Evolutionary conservation across 2,797 vertebrate species (phyloP).

Genomic region (Mycteria americana): DNA sequence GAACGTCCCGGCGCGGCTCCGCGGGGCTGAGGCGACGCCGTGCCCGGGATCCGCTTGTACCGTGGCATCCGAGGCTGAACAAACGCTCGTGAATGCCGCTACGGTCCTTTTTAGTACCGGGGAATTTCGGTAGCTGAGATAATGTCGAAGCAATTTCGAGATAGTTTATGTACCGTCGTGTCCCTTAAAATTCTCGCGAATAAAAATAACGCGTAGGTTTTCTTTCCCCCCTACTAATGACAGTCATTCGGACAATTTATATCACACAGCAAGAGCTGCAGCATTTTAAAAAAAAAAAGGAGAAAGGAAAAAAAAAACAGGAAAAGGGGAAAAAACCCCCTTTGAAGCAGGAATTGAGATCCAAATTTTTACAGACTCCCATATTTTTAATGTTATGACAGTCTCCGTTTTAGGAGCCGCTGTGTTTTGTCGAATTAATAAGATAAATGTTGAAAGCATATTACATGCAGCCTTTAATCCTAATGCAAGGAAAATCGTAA

Average conservation of each 20-base stretch:
- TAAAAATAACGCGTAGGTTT: conserved; percentile 18
- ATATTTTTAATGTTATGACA: conserved; percentile 37
- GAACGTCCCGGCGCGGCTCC: too few relatives aligned
- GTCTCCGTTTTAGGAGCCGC: conserved; percentile 18
- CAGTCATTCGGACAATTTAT: conserved; percentile 38
- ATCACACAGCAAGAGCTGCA: background rate
- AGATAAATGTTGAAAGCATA: conserved; percentile 63
- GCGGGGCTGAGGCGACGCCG: background rate
- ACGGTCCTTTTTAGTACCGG: background rate
- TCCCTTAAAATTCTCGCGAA: conserved; percentile 17
- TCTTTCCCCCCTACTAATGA: background rate
- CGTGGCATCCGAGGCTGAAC: background rate
- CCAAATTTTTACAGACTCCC: conserved; percentile 14
- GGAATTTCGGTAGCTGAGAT: conserved; percentile 17
- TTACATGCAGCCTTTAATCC: conserved; percentile 50
- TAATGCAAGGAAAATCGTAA: conserved; percentile 59
- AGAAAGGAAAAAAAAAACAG: accelerated
- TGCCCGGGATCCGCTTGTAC: background rate
- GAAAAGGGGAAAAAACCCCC: background rate
- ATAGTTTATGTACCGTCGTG: background rate
- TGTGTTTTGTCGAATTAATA: conserved; percentile 53
- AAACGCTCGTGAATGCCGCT: background rate
- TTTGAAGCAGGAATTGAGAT: conserved; percentile 15
- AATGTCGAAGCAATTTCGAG: conserved; percentile 14
- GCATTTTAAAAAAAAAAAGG: background rate